Conservation (phyloP, 2,888 invertebrate species). For the Proisotoma minuta region DNA sequence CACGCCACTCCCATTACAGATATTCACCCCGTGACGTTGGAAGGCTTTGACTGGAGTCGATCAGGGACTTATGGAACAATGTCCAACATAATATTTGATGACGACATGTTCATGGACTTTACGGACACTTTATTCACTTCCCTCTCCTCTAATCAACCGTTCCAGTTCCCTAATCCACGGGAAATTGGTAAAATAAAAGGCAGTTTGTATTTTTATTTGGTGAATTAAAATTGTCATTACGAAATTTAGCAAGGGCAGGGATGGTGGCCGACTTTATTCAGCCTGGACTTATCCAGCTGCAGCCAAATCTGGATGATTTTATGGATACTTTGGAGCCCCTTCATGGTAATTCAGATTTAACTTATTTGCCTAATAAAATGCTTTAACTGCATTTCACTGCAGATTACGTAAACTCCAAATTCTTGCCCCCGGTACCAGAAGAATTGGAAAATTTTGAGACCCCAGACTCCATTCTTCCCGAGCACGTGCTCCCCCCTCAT, state of each 20-base stretch:
- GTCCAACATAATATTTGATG: slow-evolving; percentile 71
- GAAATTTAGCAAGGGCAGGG: slow-evolving; percentile 63
- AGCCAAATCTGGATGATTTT: slow-evolving; percentile 93
- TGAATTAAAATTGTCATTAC: not conserved
- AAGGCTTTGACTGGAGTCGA: slow-evolving; percentile 67
- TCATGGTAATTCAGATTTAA: slow-evolving; percentile 58
- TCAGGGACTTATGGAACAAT: slow-evolving; percentile 59
- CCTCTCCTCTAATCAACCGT: slow-evolving; percentile 71
- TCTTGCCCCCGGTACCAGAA: slow-evolving; percentile 46
- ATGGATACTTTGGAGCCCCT: slow-evolving; percentile 84
- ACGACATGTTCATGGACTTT: slow-evolving; percentile 73
- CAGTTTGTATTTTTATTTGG: not conserved
- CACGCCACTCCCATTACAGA: slow-evolving; percentile 58
- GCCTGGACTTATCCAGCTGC: slow-evolving; percentile 92
- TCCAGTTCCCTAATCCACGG: slow-evolving; percentile 92
- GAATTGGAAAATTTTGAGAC: slow-evolving; percentile 41
- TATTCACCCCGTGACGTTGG: slow-evolving; percentile 51
- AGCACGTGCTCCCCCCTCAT: slow-evolving; percentile 26
- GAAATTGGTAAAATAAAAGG: slow-evolving; percentile 72
- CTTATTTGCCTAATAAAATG: not conserved
- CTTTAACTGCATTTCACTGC: too few species aligned
- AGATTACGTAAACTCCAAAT: slow-evolving; percentile 47
- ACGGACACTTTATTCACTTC: slow-evolving; percentile 86
- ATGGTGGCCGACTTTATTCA: slow-evolving; percentile 95
- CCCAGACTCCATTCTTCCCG: slow-evolving; percentile 37